phyloP scores from a whole-genome alignment of 1,140 invertebrate species.

The Zophobas atratus region DNA sequence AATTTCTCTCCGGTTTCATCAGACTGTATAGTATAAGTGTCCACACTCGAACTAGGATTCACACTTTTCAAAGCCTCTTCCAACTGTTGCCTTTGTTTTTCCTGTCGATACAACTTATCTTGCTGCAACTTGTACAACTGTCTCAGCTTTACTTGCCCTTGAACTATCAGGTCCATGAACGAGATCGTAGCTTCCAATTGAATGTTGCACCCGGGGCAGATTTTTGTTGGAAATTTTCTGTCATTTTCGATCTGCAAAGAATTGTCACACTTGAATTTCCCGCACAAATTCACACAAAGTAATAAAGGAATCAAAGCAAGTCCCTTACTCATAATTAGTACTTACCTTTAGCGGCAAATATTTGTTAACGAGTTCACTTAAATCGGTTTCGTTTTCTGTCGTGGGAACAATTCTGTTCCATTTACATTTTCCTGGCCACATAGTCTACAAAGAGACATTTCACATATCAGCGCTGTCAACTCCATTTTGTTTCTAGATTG shows the following conservation, averaged over 20 bases:
- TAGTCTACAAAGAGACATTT: conserved; percentile 80
- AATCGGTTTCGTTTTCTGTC: conserved; percentile 73
- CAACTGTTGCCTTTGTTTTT: conserved; percentile 61
- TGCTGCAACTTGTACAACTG: conserved; percentile 70
- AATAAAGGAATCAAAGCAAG: conserved; percentile 31
- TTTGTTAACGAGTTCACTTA: conserved; percentile 77
- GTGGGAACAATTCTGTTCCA: conserved; percentile 75
- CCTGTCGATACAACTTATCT: conserved; percentile 57
- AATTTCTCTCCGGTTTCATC: conserved; percentile 69
- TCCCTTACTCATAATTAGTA: conserved; percentile 45
- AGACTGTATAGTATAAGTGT: conserved; percentile 63
- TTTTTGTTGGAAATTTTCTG: conserved; percentile 78
- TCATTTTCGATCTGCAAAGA: conserved; percentile 76
- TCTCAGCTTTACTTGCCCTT: conserved; percentile 76
- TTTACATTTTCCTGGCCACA: conserved; percentile 81
- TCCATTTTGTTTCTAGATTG: conserved; percentile 53
- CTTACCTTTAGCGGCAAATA: conserved; percentile 82
- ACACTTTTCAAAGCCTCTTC: conserved; percentile 62
- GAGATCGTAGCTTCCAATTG: conserved; percentile 80
- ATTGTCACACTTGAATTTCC: conserved; percentile 59
- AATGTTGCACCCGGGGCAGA: conserved; percentile 83
- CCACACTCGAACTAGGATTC: conserved; percentile 62
- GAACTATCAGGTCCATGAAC: conserved; percentile 79
- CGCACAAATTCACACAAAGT: conserved; percentile 31
- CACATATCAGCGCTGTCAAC: conserved; percentile 54